These are phyloP conservation scores for Schizothorax lantsangensis DNA, from an alignment of 2,797 vertebrate species.

Conservation along the genomic window DNA sequence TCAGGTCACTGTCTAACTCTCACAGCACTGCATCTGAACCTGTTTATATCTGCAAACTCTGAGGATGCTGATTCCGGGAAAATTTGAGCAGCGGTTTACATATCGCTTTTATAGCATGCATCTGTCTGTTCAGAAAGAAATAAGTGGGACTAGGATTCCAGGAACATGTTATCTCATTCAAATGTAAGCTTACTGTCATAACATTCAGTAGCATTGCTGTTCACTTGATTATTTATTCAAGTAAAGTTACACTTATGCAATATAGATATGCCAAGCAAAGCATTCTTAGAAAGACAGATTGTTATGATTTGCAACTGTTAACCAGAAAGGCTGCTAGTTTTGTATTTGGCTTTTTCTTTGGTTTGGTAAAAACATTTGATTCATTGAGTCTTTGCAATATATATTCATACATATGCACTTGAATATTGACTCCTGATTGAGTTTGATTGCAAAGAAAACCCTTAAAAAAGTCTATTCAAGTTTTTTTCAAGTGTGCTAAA, in stretches of 20 bases:
- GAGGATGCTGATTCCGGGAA: conserved; percentile 20
- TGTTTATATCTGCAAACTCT: conserved; percentile 19
- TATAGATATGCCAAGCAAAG: neutral
- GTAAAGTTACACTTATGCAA: neutral
- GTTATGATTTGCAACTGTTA: neutral
- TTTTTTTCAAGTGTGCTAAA: neutral
- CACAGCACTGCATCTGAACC: neutral
- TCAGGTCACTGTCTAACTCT: neutral
- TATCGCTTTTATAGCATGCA: neutral
- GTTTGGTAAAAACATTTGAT: neutral
- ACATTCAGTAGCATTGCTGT: neutral
- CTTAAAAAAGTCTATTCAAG: too few species aligned
- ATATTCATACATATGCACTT: neutral
- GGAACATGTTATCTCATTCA: neutral
- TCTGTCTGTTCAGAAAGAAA: neutral
- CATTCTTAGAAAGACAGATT: neutral
- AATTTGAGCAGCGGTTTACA: neutral
- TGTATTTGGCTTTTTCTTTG: conserved; percentile 1
- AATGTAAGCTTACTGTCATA: conserved; percentile 1
- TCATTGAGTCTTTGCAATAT: neutral
- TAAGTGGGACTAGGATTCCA: neutral
- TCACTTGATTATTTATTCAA: neutral
- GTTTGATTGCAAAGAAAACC: neutral
- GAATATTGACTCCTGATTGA: neutral
- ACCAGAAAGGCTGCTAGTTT: neutral